Evolutionary conservation across 2,797 vertebrate species (phyloP).

Genomic region (Sylvia borin): DNA sequence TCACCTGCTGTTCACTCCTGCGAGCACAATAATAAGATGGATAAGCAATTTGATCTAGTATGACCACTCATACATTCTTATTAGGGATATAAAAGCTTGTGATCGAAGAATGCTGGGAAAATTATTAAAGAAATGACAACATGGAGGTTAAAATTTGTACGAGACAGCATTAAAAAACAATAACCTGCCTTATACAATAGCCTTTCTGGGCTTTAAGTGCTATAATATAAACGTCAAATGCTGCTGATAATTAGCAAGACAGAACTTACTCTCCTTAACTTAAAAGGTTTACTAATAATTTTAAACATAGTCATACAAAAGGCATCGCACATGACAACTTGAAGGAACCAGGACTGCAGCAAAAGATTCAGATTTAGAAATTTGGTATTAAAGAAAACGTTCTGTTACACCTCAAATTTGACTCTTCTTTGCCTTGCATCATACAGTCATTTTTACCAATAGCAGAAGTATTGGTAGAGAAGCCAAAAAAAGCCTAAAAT

Average conservation of each 20-base stretch:
- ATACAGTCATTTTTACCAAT: background rate
- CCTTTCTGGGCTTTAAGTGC: background rate
- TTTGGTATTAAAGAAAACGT: background rate
- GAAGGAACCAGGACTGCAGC: background rate
- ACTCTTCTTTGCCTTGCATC: background rate
- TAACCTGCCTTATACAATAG: background rate
- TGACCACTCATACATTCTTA: background rate
- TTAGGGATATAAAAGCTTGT: background rate
- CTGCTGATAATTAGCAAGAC: background rate
- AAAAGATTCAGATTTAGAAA: background rate
- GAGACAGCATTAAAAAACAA: background rate
- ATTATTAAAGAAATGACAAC: background rate
- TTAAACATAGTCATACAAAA: background rate
- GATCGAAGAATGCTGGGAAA: background rate
- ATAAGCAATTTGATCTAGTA: background rate
- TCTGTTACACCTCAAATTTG: background rate
- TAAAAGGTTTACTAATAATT: background rate
- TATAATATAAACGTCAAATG: background rate
- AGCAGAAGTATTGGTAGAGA: background rate
- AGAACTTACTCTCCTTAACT: background rate
- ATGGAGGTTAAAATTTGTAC: background rate
- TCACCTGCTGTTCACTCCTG: background rate
- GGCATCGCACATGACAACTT: accelerated
- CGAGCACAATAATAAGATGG: background rate
- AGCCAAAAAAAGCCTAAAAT: background rate